These are phyloP conservation scores for Nautilus pompilius DNA, from an alignment of 1,140 invertebrate genomes.

Conservation along the genomic window DNA sequence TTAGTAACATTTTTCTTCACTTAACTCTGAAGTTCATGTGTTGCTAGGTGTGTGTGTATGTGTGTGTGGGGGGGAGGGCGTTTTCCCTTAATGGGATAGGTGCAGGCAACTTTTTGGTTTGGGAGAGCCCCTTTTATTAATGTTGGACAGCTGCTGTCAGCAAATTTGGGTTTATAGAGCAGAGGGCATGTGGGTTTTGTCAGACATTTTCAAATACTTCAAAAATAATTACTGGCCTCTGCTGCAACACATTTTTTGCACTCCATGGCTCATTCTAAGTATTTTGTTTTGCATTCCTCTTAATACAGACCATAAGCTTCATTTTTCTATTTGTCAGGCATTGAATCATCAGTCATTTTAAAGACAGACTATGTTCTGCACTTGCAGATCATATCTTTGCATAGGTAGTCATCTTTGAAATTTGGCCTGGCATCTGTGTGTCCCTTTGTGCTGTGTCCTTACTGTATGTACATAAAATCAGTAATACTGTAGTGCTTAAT, in stretches of 20 bases:
- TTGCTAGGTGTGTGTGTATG: no score
- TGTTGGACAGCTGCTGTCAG: no score
- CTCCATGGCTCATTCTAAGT: slow-evolving; percentile 22
- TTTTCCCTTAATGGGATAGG: no score
- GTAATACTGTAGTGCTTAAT: slow-evolving; percentile 3
- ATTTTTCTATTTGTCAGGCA: slow-evolving; percentile 1
- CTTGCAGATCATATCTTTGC: slow-evolving; percentile 4
- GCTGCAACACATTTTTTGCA: slow-evolving; percentile 28
- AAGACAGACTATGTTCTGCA: slow-evolving; percentile 5
- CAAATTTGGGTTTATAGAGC: no score
- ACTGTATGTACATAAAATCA: slow-evolving; percentile 5
- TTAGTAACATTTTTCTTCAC: no score
- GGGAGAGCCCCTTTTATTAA: no score
- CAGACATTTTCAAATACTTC: no score
- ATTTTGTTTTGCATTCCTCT: slow-evolving; percentile 7
- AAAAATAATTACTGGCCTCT: slow-evolving; percentile 15
- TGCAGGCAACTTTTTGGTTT: no score
- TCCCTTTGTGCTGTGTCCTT: slow-evolving; percentile 4
- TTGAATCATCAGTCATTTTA: slow-evolving; percentile 5
- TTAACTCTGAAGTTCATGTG: no score
- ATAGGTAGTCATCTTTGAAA: slow-evolving; percentile 5
- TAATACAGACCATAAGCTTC: slow-evolving; percentile 6
- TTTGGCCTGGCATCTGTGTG: slow-evolving; percentile 5
- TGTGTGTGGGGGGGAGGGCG: no score
- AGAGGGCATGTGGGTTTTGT: no score